Evolutionary conservation across 2,888 invertebrate species (phyloP).

Genomic region (Drosophila dives): DNA sequence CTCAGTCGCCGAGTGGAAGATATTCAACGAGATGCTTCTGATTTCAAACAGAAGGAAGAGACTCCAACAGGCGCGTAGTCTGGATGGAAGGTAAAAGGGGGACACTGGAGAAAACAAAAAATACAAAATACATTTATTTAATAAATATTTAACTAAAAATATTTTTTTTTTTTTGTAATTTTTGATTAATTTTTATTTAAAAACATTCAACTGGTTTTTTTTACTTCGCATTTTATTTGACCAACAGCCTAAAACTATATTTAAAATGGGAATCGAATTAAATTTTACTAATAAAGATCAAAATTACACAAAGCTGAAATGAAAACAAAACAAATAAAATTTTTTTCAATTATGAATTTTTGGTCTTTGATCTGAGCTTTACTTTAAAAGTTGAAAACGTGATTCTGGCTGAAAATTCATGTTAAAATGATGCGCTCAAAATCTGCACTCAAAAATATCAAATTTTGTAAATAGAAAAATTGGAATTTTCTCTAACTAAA

Average conservation of each 20-base stretch:
- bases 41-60: neutral
- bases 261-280: neutral
- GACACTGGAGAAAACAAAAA: neutral
- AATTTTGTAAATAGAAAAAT: neutral
- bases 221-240: neutral
- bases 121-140: neutral
- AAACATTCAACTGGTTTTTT: neutral
- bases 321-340: neutral
- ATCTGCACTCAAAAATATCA: neutral
- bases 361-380: accelerated
- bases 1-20: slow-evolving; percentile 40
- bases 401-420: neutral
- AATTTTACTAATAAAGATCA: neutral
- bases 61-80: neutral
- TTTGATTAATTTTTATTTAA: neutral
- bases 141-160: neutral
- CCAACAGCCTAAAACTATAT: neutral
- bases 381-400: neutral
- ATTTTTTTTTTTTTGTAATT: neutral
- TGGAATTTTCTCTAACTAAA: neutral
- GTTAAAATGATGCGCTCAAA: no score
- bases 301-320: neutral
- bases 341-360: neutral
- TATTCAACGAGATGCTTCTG: slow-evolving; percentile 21
- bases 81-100: neutral